Evolutionary conservation across 2,797 vertebrate species (phyloP).

Genomic region (Pangasius mekongensis): DNA sequence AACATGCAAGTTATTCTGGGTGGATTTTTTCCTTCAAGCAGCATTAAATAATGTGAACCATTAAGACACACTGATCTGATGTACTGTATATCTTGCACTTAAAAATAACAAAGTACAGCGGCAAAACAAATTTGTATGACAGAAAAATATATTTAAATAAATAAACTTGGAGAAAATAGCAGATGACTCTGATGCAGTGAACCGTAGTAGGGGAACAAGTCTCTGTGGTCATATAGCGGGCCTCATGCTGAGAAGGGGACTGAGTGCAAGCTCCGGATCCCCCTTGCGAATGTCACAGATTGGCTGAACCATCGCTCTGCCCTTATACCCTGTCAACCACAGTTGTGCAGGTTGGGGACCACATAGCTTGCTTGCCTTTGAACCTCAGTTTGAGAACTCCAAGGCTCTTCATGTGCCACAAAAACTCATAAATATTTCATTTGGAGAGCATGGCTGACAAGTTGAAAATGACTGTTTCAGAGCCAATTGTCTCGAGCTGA

Average conservation of each 20-base stretch:
- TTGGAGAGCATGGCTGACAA: slow-evolving; percentile 57
- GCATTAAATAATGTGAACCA: not conserved
- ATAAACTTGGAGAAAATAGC: not conserved
- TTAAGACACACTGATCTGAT: not conserved
- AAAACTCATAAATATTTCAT: slow-evolving; percentile 56
- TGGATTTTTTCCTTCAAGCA: not conserved
- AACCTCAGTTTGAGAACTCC: slow-evolving; percentile 65
- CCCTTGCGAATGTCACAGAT: slow-evolving; percentile 47
- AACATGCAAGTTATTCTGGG: not conserved
- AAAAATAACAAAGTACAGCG: not conserved
- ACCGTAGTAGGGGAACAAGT: not conserved
- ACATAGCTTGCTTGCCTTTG: slow-evolving; percentile 59
- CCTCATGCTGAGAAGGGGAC: slow-evolving; percentile 7
- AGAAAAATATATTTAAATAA: not conserved
- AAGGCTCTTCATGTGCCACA: slow-evolving; percentile 48
- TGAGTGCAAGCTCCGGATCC: not conserved
- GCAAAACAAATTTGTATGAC: not conserved
- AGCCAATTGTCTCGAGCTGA: slow-evolving; percentile 38
- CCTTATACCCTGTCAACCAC: slow-evolving; percentile 1
- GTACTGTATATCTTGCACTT: not conserved
- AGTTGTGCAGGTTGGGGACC: slow-evolving; percentile 22
- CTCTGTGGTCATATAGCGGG: not conserved
- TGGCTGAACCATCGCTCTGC: slow-evolving; percentile 55
- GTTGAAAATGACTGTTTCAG: slow-evolving; percentile 48
- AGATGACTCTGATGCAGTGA: not conserved